Evolutionary conservation across 1,140 invertebrate species (phyloP), one percentile per base, ranked within the genome.

Genomic region (Drosophila gunungcola): DNA sequence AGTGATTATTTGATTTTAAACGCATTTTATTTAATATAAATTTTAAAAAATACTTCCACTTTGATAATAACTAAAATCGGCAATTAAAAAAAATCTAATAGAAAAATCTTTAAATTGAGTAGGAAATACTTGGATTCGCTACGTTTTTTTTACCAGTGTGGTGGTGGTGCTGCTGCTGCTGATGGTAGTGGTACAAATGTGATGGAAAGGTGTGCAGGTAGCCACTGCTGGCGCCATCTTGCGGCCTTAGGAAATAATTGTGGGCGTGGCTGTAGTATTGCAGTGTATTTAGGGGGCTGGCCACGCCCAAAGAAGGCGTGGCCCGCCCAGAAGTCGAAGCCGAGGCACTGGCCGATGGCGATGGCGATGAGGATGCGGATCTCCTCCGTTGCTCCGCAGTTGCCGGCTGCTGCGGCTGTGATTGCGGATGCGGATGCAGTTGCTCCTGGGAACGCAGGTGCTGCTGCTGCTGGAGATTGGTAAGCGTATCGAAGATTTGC

Each of bases 401-500:
- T 6, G 61, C 11, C 9, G 49, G 21, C 2, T 73, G 80, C 1
- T 65, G 65, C 10, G 57, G 62, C 32, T 80, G 93, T 82, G 94
- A 92, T 77, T 95, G 94, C 83, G 52, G 70, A 0, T 61, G 64
- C 4, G 55, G 46, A 16, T 80, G 94, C 82, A 94, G 92, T 76
- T 95, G 79, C 5, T 51, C 78, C 0, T 65, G 68, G 2, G 53
- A 45, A 10, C 74, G 73, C 56, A 63, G 62, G 16, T 84, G 82
- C 29, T 80, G 65, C 7, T 85, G 94, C 79, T 95, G 94, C 85
- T 95, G 94, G 48, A 96, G 93, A 83, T 96, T 93, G 56, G 95
- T 94, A 74, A 96, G 94, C 74, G 96, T 96, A 93, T 96, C 96
- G 89, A 96, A 96, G 72, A 96, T 96, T 93, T 96, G 95, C 89